Evolutionary conservation across 1,140 invertebrate genomes (phyloP).

Genomic region (Bombyx mandarina): DNA sequence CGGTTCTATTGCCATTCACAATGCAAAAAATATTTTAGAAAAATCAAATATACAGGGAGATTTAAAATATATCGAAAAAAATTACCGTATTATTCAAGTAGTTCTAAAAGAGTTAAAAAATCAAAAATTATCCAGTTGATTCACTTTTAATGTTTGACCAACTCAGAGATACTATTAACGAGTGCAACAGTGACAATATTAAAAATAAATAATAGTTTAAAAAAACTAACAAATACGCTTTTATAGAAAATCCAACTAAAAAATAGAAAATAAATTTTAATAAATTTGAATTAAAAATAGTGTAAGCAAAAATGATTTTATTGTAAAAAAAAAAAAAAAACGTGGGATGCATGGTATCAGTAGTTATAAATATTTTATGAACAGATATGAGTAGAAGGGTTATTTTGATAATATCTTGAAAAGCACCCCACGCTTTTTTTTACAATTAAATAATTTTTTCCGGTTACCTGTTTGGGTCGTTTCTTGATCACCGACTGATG

Average conservation of each 20-base stretch:
- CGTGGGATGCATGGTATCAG: too few species aligned
- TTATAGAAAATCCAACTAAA: too few species aligned
- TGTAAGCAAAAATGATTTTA: too few species aligned
- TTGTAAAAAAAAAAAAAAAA: too few species aligned
- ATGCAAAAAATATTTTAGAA: conserved; percentile 8
- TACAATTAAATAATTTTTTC: conserved; percentile 12
- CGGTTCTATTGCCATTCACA: neutral
- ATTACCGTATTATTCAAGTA: neutral
- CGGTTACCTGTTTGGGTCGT: conserved; percentile 35
- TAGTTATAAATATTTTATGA: too few species aligned
- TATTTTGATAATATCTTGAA: too few species aligned
- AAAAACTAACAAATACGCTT: too few species aligned
- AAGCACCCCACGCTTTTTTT: too few species aligned
- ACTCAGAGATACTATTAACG: neutral
- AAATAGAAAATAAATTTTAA: too few species aligned
- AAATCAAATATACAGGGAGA: neutral
- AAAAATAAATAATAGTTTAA: too few species aligned
- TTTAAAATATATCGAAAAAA: neutral
- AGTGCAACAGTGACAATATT: neutral
- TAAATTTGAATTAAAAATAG: too few species aligned
- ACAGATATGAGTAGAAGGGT: too few species aligned
- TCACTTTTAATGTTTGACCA: neutral
- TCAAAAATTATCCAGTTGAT: neutral
- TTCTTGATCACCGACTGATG: conserved; percentile 56
- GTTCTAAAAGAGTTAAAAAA: neutral